These are phyloP conservation scores for Sebastes goodei DNA, from an alignment of 2,797 vertebrate species.

Conservation along the genomic window DNA sequence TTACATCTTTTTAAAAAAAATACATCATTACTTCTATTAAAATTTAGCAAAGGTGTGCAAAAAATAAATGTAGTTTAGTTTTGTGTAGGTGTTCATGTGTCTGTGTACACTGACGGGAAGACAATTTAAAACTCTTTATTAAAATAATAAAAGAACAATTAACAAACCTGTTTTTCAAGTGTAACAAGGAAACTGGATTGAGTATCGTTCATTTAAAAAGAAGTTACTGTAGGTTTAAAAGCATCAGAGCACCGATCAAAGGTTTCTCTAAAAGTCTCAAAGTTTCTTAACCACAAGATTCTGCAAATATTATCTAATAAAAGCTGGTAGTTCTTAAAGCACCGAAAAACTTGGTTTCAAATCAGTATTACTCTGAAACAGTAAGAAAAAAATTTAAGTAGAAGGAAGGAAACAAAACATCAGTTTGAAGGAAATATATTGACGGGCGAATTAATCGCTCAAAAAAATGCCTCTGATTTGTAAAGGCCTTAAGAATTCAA, in stretches of 20 bases:
- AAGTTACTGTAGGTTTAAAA: not conserved
- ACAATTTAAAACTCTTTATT: not conserved
- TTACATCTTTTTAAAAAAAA: not conserved
- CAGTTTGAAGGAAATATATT: fast-evolving
- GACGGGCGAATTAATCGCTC: not conserved
- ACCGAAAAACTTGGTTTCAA: not conserved
- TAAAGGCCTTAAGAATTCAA: too few relatives aligned
- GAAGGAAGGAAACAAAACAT: not conserved
- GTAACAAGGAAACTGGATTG: not conserved
- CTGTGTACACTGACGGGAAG: not conserved
- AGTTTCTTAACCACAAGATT: not conserved
- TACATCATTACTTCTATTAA: fast-evolving
- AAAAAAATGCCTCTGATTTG: too few relatives aligned
- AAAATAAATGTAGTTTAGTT: not conserved
- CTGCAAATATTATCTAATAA: not conserved
- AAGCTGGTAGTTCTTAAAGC: not conserved
- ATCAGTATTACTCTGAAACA: too few relatives aligned
- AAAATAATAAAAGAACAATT: not conserved
- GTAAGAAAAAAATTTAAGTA: not conserved
- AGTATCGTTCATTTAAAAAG: not conserved
- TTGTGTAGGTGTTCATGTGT: not conserved
- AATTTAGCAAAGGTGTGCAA: not conserved
- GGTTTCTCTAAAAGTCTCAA: not conserved
- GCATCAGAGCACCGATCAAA: not conserved
- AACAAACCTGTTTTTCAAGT: not conserved